Conservation (phyloP, 2,888 invertebrate species). For the Polia nebulosa region DNA sequence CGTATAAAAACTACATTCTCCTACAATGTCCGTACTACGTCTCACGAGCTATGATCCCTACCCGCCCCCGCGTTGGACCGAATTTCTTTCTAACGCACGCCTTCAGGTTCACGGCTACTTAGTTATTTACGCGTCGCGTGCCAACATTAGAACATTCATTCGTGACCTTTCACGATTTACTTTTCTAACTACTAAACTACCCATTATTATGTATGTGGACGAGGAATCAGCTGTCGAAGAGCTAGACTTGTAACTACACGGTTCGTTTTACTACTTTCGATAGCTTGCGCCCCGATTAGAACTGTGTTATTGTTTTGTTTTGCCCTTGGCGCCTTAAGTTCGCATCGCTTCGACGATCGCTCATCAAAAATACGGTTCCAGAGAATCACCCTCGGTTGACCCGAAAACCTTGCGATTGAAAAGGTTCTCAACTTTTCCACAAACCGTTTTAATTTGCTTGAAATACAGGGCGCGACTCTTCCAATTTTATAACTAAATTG, state of each 20-base stretch:
- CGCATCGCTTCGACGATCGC: constrained; percentile 7
- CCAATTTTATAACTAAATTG: constrained; percentile 54
- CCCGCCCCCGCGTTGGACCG: constrained; percentile 63
- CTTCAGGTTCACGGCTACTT: constrained; percentile 78
- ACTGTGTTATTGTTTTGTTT: constrained; percentile 57
- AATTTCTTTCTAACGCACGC: constrained; percentile 67
- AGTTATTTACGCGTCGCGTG: constrained; percentile 72
- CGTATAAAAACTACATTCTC: background rate
- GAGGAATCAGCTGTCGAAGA: constrained; percentile 56
- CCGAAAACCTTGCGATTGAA: constrained; percentile 3
- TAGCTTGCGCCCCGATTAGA: constrained; percentile 45
- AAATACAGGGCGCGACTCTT: constrained; percentile 22
- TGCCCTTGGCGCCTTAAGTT: constrained; percentile 17
- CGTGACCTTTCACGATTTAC: constrained; percentile 67
- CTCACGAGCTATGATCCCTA: constrained; percentile 23
- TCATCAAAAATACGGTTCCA: background rate
- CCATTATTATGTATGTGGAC: constrained; percentile 53
- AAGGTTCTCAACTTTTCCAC: constrained; percentile 23
- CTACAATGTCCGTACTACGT: constrained; percentile 18
- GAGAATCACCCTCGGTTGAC: background rate
- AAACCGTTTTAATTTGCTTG: constrained; percentile 36
- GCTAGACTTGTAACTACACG: constrained; percentile 46
- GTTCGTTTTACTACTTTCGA: constrained; percentile 48
- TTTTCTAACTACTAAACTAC: constrained; percentile 48
- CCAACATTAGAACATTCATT: constrained; percentile 68